Percentiles rank a stretch among this genome's conserved stretches.
Conservation (phyloP, 2,888 invertebrate species). For the Agrenia bidenticulata region DNA sequence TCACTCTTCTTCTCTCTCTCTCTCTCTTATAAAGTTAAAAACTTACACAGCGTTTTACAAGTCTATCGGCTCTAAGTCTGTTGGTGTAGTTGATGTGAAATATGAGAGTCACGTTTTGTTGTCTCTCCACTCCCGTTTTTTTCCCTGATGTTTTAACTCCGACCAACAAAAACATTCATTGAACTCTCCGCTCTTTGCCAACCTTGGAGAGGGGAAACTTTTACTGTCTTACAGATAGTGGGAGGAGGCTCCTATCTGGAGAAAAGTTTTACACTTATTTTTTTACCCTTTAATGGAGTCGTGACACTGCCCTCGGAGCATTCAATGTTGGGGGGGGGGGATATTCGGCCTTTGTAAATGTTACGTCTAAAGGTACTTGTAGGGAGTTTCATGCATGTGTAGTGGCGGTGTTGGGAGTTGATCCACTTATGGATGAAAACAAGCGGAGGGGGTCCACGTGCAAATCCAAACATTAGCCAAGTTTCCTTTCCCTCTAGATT, state of each 20-base stretch:
- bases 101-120: slow-evolving; percentile 21
- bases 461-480: too few species aligned
- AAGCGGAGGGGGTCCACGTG: too few species aligned
- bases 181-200: background rate
- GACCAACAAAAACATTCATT: slow-evolving; percentile 16
- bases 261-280: slow-evolving; percentile 2
- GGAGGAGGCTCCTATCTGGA: background rate
- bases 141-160: slow-evolving; percentile 12
- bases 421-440: too few species aligned
- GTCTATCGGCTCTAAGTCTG: too few species aligned
- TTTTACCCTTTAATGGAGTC: background rate
- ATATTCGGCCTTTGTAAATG: background rate
- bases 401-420: too few species aligned
- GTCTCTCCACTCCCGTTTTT: slow-evolving; percentile 8
- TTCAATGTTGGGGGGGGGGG: background rate
- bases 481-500: too few species aligned
- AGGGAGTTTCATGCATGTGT: too few species aligned
- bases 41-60: too few species aligned
- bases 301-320: background rate
- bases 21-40: too few species aligned
- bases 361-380: background rate
- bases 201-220: background rate
- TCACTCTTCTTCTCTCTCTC: too few species aligned
- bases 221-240: background rate
- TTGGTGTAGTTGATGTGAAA: slow-evolving; percentile 10